Evolutionary conservation across 2,113 vertebrate species (phyloP).

Genomic region (Chaetodon auriga): DNA sequence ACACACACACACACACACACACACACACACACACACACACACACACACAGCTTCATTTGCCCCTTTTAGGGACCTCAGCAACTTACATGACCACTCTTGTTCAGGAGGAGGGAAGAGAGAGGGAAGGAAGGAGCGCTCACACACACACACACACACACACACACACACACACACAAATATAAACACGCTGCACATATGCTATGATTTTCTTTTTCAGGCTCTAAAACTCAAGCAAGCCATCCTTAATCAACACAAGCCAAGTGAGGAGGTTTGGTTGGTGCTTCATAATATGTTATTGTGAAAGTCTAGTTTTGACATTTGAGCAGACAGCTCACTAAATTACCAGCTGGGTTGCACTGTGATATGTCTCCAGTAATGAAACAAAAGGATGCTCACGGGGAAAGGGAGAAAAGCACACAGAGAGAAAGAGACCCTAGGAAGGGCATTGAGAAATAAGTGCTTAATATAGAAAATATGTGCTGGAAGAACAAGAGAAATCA

Average conservation of each 20-base stretch:
- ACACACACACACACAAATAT: conserved; percentile 3
- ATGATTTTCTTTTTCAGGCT: neutral
- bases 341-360: conserved; percentile 44
- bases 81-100: conserved; percentile 61
- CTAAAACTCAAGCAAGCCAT: neutral
- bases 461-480: conserved; percentile 42
- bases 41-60: conserved; percentile 57
- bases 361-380: conserved; percentile 38
- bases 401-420: neutral
- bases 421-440: conserved; percentile 6
- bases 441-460: conserved; percentile 40
- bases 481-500: conserved; percentile 35
- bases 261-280: conserved; percentile 13
- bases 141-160: neutral
- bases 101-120: conserved; percentile 38
- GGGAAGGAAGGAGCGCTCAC: conserved; percentile 35
- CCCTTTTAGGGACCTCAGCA: conserved; percentile 74
- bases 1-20: conserved; percentile 36
- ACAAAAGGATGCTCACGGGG: conserved; percentile 31
- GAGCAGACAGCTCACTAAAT: conserved; percentile 42
- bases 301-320: conserved; percentile 46
- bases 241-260: conserved; percentile 31
- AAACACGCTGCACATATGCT: conserved; percentile 20
- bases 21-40: conserved; percentile 35
- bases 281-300: conserved; percentile 34